A percentile compares a stretch with the other conserved stretches of the same genome.
phyloP scores from a whole-genome alignment of 2,113 vertebrate genomes.

The Erpornis zantholeuca region DNA sequence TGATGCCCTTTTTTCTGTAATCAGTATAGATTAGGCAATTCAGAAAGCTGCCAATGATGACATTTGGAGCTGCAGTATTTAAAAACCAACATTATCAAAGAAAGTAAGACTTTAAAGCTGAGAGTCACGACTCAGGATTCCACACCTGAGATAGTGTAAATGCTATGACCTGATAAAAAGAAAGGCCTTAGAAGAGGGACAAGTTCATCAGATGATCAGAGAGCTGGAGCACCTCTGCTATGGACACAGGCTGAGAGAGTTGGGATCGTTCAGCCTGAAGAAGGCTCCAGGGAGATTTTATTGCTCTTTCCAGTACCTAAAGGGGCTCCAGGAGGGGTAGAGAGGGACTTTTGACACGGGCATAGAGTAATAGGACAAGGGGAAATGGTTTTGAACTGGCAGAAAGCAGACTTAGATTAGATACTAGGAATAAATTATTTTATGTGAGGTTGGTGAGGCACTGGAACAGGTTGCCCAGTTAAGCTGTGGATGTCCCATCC shows the following conservation, averaged over 20 bases:
- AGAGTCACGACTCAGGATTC: background rate
- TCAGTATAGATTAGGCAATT: background rate
- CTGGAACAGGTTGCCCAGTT: background rate
- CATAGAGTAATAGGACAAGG: background rate
- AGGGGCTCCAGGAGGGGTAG: background rate
- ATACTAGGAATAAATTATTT: background rate
- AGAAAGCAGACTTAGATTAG: background rate
- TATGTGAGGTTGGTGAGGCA: background rate
- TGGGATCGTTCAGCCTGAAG: background rate
- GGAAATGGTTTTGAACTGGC: background rate
- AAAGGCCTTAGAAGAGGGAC: background rate
- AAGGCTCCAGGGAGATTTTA: background rate
- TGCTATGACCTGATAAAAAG: background rate
- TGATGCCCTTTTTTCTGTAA: background rate
- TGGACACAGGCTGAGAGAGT: background rate
- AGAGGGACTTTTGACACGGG: background rate
- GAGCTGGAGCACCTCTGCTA: background rate
- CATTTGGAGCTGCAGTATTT: background rate
- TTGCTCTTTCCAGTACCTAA: background rate
- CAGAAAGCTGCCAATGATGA: background rate
- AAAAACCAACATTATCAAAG: background rate
- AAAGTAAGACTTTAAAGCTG: background rate
- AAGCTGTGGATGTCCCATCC: background rate
- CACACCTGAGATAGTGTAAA: background rate
- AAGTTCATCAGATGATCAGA: background rate